These are phyloP conservation scores for Drosophila bocqueti DNA, from an alignment of 1,140 invertebrate genomes.

Conservation along the genomic window DNA sequence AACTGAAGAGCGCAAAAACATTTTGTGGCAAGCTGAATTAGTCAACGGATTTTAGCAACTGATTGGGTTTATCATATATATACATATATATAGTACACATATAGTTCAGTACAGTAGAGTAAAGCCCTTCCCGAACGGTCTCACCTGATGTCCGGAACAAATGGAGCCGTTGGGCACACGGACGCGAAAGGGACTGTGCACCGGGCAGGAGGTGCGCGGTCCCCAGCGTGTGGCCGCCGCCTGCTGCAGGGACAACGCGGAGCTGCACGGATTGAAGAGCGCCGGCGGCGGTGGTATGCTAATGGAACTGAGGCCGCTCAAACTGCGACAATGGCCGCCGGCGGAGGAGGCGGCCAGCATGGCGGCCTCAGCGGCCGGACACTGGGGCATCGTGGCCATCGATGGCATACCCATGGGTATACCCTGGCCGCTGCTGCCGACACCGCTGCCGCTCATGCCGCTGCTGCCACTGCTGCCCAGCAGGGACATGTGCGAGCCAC, in stretches of 20 bases:
- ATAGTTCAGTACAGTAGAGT: not conserved
- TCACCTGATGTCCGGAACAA: conserved; percentile 86
- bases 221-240: conserved; percentile 75
- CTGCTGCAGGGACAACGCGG: conserved; percentile 73
- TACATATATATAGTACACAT: conserved; percentile 1
- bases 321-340: conserved; percentile 74
- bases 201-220: conserved; percentile 86
- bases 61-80: conserved; percentile 29
- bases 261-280: conserved; percentile 84
- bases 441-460: conserved; percentile 76
- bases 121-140: conserved; percentile 21
- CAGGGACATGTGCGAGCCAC: conserved; percentile 83
- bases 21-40: conserved; percentile 82
- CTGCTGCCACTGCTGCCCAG: conserved; percentile 74
- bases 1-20: conserved; percentile 75
- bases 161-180: conserved; percentile 87
- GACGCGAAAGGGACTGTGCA: conserved; percentile 88
- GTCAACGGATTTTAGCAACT: conserved; percentile 76
- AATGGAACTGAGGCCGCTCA: conserved; percentile 76
- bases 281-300: conserved; percentile 82
- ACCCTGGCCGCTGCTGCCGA: conserved; percentile 73
- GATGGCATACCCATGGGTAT: conserved; percentile 56
- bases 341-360: conserved; percentile 39
- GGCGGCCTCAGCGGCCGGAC: conserved; percentile 51
- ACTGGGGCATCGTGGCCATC: conserved; percentile 22